Evolutionary conservation across 2,888 invertebrate genomes (phyloP).

Genomic region (Ischnus inquisitorius): DNA sequence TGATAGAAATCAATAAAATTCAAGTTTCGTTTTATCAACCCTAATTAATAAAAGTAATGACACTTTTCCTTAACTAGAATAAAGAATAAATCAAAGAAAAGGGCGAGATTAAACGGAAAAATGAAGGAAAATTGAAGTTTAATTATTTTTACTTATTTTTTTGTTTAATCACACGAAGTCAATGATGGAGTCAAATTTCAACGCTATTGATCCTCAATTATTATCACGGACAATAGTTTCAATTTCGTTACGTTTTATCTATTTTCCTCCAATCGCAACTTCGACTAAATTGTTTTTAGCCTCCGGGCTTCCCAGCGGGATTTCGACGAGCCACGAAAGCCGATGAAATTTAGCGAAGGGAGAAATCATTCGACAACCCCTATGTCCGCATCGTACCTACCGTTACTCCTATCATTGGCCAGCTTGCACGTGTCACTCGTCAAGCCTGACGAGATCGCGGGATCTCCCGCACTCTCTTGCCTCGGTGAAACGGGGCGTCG

Average conservation of each 20-base stretch:
- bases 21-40: too few species aligned
- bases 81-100: too few species aligned
- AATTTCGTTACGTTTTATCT: not conserved
- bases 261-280: not conserved
- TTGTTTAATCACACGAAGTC: too few species aligned
- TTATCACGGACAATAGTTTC: too few species aligned
- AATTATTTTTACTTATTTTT: too few species aligned
- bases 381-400: conserved; percentile 9
- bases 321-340: conserved; percentile 6
- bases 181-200: too few species aligned
- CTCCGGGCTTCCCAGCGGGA: conserved; percentile 30
- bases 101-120: too few species aligned
- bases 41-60: too few species aligned
- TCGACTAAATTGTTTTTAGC: conserved; percentile 18
- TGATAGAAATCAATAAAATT: too few species aligned
- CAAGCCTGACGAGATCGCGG: conserved; percentile 69
- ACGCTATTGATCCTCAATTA: too few species aligned
- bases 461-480: conserved; percentile 64
- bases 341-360: conserved; percentile 13
- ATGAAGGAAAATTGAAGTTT: too few species aligned
- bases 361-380: conserved; percentile 41
- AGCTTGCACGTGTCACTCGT: conserved; percentile 76
- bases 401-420: conserved; percentile 73
- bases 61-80: too few species aligned
- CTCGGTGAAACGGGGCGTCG: conserved; percentile 66